These are phyloP conservation scores for Alectoris magna DNA, from an alignment of 2,797 vertebrate genomes.

Conservation along the genomic window DNA sequence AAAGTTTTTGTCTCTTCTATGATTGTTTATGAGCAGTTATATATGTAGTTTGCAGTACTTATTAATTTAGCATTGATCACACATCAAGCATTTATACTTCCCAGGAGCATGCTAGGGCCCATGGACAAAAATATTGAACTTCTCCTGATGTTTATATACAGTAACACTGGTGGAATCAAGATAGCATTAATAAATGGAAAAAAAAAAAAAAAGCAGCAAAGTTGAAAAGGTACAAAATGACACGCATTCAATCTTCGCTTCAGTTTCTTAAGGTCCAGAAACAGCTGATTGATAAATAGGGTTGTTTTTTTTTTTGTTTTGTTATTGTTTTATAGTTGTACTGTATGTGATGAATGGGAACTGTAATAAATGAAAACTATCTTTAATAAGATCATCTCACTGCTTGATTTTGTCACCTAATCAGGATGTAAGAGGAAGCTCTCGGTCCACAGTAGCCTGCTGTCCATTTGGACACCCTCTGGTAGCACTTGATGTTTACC, in stretches of 20 bases:
- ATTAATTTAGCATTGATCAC: neutral
- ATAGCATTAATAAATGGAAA: neutral
- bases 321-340: neutral
- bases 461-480: neutral
- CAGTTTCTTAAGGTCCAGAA: neutral
- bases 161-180: neutral
- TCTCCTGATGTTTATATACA: neutral
- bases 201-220: neutral
- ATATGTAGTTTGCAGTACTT: neutral
- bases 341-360: neutral
- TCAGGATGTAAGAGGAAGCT: neutral
- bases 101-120: neutral
- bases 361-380: neutral
- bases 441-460: rapidly evolving
- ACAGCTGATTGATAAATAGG: neutral
- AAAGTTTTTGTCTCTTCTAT: neutral
- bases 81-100: neutral
- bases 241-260: neutral
- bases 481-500: neutral
- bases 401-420: neutral
- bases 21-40: neutral
- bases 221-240: neutral
- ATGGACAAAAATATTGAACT: neutral
- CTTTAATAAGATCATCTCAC: neutral
- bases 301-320: rapidly evolving